Evolutionary conservation across 2,113 vertebrate species (phyloP), one percentile per base, ranked within the genome.

Genomic region (Sylvilagus bachmani): DNA sequence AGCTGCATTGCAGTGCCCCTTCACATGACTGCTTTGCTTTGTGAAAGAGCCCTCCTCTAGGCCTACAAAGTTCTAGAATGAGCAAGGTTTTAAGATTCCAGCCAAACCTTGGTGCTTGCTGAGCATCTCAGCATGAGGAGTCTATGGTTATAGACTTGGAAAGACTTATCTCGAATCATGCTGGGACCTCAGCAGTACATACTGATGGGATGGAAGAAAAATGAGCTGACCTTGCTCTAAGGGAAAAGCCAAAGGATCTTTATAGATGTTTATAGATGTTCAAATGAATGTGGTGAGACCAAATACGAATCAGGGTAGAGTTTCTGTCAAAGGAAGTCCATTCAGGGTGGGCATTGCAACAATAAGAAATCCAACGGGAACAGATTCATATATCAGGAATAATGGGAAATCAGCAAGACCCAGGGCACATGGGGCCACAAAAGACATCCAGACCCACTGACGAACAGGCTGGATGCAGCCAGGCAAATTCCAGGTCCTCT

Each of bases 311-410:
- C 75, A 64, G 44, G 22, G 5, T 95, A 10, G 7, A 38, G 21
- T 81, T 91, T 89, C 73, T 86, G 25, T 82, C 90, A 82, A 92
- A 96, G 13, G 58, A 94, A 91, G 82, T 74, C 51, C 61, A 75
- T 21, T 82, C 31, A 75, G n/a, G 14, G 16, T 25, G 12, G 4
- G 12, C 66, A 78, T 25, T 49, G 27, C 75, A 74, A 80, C 22
- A 85, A 78, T 0, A 55, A 89, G 51, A 93, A 77, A 49, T 75
- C n/a, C 49, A 61, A 70, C 33, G 67, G 70, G 49, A 64, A 69
- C 79, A 53, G 44, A 91, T 24, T 29, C 17, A 44, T 44, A 5
- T 66, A 17, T 78, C 62, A 92, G 53, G 33, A 95, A 80, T 81
- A 69, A 69, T 69, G 55, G 38, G 19, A 79, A 82, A 77, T 67